Evolutionary conservation across 2,888 invertebrate genomes (phyloP), one percentile per base, ranked within the genome.

Genomic region (Blastobasis lacticolella): DNA sequence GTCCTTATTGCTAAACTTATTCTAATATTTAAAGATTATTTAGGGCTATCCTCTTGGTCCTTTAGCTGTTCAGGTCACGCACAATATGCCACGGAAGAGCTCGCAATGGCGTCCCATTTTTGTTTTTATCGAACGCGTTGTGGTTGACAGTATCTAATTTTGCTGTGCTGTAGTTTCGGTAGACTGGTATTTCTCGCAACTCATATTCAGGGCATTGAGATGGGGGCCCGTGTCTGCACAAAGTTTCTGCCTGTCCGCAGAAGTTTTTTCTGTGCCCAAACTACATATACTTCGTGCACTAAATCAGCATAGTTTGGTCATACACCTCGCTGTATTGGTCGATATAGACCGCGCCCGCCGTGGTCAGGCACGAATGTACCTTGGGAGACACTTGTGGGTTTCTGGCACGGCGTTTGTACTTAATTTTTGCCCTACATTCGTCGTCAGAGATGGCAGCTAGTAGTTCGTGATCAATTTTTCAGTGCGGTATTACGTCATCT

Each of bases 51-150:
- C 23, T 3, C 2, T 23, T 23, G 23, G 23, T n/a, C 2, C 23
- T 2, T 23, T 23, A 23, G 23, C 23, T 23, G 23, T 23, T 23
- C 23, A 23, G 23, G 23, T 23, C 23, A 23, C 23, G 23, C 7
- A 9, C 41, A 45, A 9, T 56, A 56, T 0, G 56, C 42, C 4
- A 52, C 47, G 0, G 41, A 7, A 5, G 49, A 10, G 8, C 57
- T 41, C 0, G 56, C 58, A 37, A 59, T 10, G 4, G 47, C 37
- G 9, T 59, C 57, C 53, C 59, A 57, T 7, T 46, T 54, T 5
- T 37, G 38, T 10, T 54, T 10, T 8, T 5, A 42, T 10, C 3
- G 42, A n/a, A 42, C 5, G 42, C 42, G 7, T 9, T 9, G 7
- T 42, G 42, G 6, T 4, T 42, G 42, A 5, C 9, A 0, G 9